Evolutionary conservation across 2,888 invertebrate genomes (phyloP).

Genomic region (Lithodes maja): DNA sequence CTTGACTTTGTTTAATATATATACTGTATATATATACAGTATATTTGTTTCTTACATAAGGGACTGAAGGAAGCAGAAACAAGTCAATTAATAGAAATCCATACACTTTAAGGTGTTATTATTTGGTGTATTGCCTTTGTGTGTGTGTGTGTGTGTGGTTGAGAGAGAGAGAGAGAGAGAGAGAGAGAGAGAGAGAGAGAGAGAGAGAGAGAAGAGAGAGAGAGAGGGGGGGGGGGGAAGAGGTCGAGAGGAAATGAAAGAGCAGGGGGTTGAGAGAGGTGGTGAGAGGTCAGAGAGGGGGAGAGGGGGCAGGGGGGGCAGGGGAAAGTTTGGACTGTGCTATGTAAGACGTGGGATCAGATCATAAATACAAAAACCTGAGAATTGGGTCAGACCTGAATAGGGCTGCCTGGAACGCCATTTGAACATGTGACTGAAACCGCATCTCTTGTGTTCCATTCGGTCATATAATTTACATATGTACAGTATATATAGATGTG

Average conservation of each 20-base stretch:
- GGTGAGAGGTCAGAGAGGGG: too few species aligned
- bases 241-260: too few species aligned
- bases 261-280: too few species aligned
- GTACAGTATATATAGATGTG: too few species aligned
- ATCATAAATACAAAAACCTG: not conserved
- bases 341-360: not conserved
- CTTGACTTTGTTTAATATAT: not conserved
- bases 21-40: not conserved
- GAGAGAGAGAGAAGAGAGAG: not conserved
- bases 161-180: not conserved
- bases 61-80: not conserved
- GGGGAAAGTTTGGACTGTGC: not conserved
- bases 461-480: too few species aligned
- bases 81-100: not conserved
- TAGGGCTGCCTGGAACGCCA: too few species aligned
- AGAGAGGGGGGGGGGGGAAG: not conserved
- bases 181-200: constrained; percentile 10
- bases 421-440: not conserved
- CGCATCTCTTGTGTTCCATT: too few species aligned
- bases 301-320: not conserved
- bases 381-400: too few species aligned
- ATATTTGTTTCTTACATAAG: too few species aligned
- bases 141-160: not conserved
- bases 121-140: too few species aligned
- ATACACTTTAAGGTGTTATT: not conserved